Percentiles rank a stretch among this genome's conserved stretches.
Conservation (phyloP, 1,140 invertebrate species). For the Tetranychus cinnabarinus region DNA sequence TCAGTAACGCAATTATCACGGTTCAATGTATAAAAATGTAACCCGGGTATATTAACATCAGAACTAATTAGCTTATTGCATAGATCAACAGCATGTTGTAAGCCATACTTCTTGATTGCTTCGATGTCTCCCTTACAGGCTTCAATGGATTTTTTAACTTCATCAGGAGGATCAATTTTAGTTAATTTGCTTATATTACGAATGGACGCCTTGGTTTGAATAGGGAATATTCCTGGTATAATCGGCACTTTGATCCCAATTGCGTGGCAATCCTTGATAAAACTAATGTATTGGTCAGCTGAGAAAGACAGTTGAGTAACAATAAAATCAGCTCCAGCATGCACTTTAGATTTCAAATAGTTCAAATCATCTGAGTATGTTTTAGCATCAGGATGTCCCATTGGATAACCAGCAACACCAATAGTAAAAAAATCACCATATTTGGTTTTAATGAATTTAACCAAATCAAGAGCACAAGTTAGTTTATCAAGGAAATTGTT, state of each 20-base stretch:
- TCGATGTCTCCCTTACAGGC: slow-evolving; percentile 35
- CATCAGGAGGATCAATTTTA: slow-evolving; percentile 31
- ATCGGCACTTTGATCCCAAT: slow-evolving; percentile 43
- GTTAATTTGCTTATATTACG: slow-evolving; percentile 33
- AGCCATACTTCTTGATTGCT: slow-evolving; percentile 32
- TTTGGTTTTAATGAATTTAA: slow-evolving; percentile 31
- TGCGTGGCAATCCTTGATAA: slow-evolving; percentile 34
- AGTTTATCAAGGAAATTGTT: slow-evolving; percentile 17
- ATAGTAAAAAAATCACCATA: slow-evolving; percentile 40
- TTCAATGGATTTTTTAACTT: slow-evolving; percentile 28
- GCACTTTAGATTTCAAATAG: slow-evolving; percentile 42
- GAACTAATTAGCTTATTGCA: slow-evolving; percentile 29
- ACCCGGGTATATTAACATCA: slow-evolving; percentile 22
- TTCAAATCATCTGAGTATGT: slow-evolving; percentile 35
- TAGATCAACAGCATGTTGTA: slow-evolving; percentile 28
- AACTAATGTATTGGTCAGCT: slow-evolving; percentile 32
- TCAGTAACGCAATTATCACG: slow-evolving; percentile 18
- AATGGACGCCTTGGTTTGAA: slow-evolving; percentile 33
- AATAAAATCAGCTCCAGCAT: slow-evolving; percentile 48
- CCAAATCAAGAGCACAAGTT: slow-evolving; percentile 30
- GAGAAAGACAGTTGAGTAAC: slow-evolving; percentile 51
- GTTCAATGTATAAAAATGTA: slow-evolving; percentile 43
- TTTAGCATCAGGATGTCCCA: slow-evolving; percentile 37
- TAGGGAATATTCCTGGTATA: slow-evolving; percentile 39
- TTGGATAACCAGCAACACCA: slow-evolving; percentile 43